Evolutionary conservation across 2,113 vertebrate species (phyloP).

Genomic region (Poicephalus gulielmi): DNA sequence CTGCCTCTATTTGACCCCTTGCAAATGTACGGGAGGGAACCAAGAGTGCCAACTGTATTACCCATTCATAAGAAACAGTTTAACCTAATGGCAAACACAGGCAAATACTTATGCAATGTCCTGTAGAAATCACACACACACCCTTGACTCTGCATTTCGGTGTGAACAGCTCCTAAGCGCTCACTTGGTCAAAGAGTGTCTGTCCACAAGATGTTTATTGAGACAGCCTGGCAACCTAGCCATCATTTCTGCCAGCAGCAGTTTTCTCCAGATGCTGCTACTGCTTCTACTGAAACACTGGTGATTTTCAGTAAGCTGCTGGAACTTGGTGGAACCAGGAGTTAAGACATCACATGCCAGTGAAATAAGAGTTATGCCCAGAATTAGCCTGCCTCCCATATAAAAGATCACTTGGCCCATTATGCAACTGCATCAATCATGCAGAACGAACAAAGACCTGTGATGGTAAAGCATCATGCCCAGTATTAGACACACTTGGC

Average conservation of each 20-base stretch:
- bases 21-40: neutral
- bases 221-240: neutral
- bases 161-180: neutral
- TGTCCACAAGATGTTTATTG: neutral
- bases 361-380: neutral
- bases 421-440: neutral
- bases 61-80: neutral
- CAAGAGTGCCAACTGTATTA: neutral
- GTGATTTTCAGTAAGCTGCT: neutral
- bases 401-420: neutral
- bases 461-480: neutral
- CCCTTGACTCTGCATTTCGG: neutral
- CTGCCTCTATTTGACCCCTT: neutral
- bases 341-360: rapidly evolving
- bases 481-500: neutral
- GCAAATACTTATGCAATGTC: neutral
- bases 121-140: neutral
- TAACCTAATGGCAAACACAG: neutral
- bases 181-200: neutral
- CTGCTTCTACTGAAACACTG: neutral
- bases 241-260: neutral
- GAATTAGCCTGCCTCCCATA: neutral
- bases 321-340: neutral
- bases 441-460: neutral
- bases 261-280: neutral